Base-by-base conservation (phyloP, 2,797 vertebrate genomes). In the Alca torda region DNA sequence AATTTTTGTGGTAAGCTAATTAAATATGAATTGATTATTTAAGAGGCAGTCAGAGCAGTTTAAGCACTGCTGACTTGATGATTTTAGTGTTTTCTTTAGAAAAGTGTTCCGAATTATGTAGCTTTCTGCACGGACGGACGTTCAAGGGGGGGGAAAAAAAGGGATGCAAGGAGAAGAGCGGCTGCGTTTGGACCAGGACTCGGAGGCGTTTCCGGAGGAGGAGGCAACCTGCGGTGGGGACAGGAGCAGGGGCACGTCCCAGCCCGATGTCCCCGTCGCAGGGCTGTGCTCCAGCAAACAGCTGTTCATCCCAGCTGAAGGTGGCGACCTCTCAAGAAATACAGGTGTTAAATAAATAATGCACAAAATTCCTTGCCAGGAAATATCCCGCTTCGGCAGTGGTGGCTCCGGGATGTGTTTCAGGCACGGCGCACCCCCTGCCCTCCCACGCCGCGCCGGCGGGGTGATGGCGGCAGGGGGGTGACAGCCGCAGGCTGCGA, bases 1-100 rank as follows among this genome's bases (percentile, higher is more conserved):
- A 95, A 94, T 91, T 96, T 97, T 93, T 94, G 92, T 89, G 94
- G 93, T 94, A 69, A 88, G 94, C 86, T 96, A 96, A 96, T 97
- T 96, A 97, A 96, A 95, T 90, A 94, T 90, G 92, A 96, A 96
- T 90, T 97, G 94, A 96, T 96, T 94, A 95, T 96, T 96, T 94
- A 84, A 97, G 93, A 96, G 84, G 95, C 93, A 95, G 95, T 93
- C 94, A 89, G 91, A 86, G 93, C 93, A 87, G 92, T 96, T 96
- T 96, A 94, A 91, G 93, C 86, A 37, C 92, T 81, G 90, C 88
- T 80, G 93, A 91, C 93, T 93, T 94, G 91, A 95, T 90, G 93
- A 88, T 93, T 96, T 96, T 75, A 72, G 86, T 84, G 92, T 96
- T 96, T 93, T 86, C 90, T 74, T 93, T 87, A 86, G 86, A 61